Base-by-base conservation (phyloP, 2,888 invertebrate genomes). In the Acanthosepion lycidas region DNA sequence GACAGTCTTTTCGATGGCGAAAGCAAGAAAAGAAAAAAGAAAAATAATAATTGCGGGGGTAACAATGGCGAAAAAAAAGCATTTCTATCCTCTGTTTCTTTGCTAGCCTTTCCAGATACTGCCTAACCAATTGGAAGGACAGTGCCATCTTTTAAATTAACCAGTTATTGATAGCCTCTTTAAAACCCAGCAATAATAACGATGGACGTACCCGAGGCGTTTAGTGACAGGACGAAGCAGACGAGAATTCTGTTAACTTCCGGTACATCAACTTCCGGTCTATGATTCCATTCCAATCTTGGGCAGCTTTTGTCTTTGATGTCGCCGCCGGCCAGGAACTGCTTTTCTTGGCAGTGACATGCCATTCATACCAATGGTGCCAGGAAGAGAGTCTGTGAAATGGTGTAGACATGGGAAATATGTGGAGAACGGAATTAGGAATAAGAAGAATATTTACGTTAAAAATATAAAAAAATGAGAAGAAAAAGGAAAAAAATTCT, bases 301-400 rank as follows among this genome's bases (percentile, higher is more conserved):
- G 78, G 78, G n/a, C n/a, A 78, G n/a, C 78, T 78, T 78, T 78
- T 78, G 78, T 78, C 78, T 78, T 78, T 78, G 78, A 78, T 78
- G 78, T 78, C 33, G 78, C 78, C 78, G 33, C n/a, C 33, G 78
- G 78, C 78, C 78, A 78, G 78, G 78, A n/a, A 78, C 78, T 78
- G n/a, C 78, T 78, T 78, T 4, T 78, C 78, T 78, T 78, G 78
- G n/a, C 78, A 78, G n/a, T 78, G 78, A 78, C 78, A 33, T 33
- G 78, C 78, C 78, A 78, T n/a, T 78, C 78, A n/a, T 78, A 78
- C 78, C 33, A n/a, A 33, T 78, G 78, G 78, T 78, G 78, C 78
- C 78, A 78, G 78, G n/a, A 33, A 78, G 23, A 15, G n/a, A 9
- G 78, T 78, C n/a, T 78, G 33, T 78, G 78, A 5, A 33, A 78